These are phyloP conservation scores for Ceratotherium simum DNA, from an alignment of 2,113 vertebrate genomes.

Conservation along the genomic window DNA sequence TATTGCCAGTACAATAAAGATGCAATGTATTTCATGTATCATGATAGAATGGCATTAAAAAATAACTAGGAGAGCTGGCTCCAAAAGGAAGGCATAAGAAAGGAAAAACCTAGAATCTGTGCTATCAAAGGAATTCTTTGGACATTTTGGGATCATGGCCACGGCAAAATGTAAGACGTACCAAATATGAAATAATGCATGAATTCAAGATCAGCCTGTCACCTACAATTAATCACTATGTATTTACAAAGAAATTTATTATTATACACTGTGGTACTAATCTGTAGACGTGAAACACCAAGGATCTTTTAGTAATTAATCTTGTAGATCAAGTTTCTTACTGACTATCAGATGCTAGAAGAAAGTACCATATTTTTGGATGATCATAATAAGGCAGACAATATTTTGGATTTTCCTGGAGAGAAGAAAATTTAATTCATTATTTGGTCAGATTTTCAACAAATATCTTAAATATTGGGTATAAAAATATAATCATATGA, in stretches of 20 bases:
- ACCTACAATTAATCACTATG: background rate
- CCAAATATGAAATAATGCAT: background rate
- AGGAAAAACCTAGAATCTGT: background rate
- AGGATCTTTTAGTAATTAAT: conserved; percentile 36
- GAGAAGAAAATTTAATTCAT: background rate
- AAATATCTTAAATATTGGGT: background rate
- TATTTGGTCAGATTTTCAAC: conserved; percentile 25
- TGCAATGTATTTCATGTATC: conserved; percentile 45
- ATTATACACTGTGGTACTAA: background rate
- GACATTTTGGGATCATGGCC: background rate
- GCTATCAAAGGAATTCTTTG: background rate
- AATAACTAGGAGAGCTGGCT: background rate
- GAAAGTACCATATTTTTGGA: background rate
- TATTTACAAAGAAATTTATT: background rate
- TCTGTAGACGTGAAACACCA: background rate
- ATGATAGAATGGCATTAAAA: conserved; percentile 26
- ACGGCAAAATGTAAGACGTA: background rate
- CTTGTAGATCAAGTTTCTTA: background rate
- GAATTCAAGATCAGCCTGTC: background rate
- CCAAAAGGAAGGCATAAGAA: background rate
- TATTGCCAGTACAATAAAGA: conserved; percentile 55
- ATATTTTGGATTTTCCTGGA: background rate
- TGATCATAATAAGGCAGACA: background rate
- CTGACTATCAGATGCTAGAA: background rate
- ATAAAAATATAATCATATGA: conserved; percentile 19